phyloP scores from a whole-genome alignment of 2,888 invertebrate species.

The Apodemia mormo region DNA sequence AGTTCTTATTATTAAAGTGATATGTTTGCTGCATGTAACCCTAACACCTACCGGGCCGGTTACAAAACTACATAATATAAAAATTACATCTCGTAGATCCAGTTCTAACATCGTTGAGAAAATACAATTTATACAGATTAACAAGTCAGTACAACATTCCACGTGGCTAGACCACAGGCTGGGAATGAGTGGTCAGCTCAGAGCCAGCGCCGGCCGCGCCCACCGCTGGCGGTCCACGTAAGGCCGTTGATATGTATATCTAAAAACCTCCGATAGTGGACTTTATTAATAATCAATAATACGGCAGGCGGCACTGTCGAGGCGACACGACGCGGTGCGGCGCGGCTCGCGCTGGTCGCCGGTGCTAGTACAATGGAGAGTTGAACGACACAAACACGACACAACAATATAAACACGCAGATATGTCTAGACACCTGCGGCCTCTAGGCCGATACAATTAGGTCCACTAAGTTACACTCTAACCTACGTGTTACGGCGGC shows the following conservation, averaged over 20 bases:
- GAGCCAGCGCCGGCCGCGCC: not conserved
- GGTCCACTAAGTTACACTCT: slow-evolving; percentile 27
- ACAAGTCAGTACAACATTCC: not conserved
- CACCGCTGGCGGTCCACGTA: not conserved
- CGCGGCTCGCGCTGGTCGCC: not conserved
- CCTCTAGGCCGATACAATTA: slow-evolving; percentile 31
- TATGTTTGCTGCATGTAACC: not conserved
- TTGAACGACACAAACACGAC: not conserved
- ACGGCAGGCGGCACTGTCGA: not conserved
- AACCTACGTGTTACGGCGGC: not conserved
- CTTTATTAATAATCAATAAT: not conserved
- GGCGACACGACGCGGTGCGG: not conserved
- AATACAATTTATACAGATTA: not conserved
- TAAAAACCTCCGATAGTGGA: not conserved
- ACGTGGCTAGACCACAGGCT: not conserved
- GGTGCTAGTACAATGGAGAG: not conserved
- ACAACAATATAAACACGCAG: slow-evolving; percentile 22
- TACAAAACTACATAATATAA: not conserved
- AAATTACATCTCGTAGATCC: not conserved
- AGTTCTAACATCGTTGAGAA: not conserved
- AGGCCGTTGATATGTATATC: not conserved
- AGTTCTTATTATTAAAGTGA: not conserved
- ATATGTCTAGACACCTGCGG: slow-evolving; percentile 29
- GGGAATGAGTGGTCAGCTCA: no score
- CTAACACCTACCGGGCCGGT: not conserved